phyloP scores from a whole-genome alignment of 1,140 invertebrate species.

The Aleiodes sp. region DNA sequence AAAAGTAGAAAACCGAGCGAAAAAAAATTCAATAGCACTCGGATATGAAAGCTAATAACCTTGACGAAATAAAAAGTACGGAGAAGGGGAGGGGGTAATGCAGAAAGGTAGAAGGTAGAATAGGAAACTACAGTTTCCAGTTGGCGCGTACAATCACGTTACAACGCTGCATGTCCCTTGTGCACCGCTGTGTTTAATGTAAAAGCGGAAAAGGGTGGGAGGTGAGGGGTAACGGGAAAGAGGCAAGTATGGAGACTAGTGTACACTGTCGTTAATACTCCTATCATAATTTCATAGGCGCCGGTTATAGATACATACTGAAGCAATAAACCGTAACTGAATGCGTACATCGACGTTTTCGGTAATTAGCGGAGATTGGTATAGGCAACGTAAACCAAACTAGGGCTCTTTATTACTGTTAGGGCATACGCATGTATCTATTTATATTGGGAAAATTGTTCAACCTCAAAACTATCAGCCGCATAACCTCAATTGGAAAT shows the following conservation, averaged over 20 bases:
- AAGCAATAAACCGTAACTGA: conserved; percentile 29
- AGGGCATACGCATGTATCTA: not conserved
- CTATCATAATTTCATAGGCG: conserved; percentile 39
- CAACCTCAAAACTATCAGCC: not conserved
- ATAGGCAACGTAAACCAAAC: conserved; percentile 10
- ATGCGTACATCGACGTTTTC: conserved; percentile 22
- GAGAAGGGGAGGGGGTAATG: not conserved
- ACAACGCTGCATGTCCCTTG: not conserved
- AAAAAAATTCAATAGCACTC: too few relatives aligned
- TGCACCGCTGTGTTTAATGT: conserved; percentile 9
- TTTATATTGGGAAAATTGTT: not conserved
- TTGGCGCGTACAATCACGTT: conserved; percentile 22
- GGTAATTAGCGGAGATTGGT: conserved; percentile 39
- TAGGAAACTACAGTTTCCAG: conserved; percentile 26
- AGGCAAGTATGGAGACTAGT: not conserved
- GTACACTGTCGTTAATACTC: conserved; percentile 31
- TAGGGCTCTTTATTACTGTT: not conserved
- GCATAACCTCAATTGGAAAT: not conserved
- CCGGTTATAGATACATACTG: conserved; percentile 17
- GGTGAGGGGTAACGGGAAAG: not conserved
- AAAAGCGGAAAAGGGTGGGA: not conserved
- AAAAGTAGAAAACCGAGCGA: too few relatives aligned
- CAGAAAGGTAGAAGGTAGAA: not conserved
- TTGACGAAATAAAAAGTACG: not conserved
- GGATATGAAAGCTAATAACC: conserved; percentile 7